Base-by-base conservation (phyloP, 1,140 invertebrate species). In the Drosophila nigrodunni region DNA sequence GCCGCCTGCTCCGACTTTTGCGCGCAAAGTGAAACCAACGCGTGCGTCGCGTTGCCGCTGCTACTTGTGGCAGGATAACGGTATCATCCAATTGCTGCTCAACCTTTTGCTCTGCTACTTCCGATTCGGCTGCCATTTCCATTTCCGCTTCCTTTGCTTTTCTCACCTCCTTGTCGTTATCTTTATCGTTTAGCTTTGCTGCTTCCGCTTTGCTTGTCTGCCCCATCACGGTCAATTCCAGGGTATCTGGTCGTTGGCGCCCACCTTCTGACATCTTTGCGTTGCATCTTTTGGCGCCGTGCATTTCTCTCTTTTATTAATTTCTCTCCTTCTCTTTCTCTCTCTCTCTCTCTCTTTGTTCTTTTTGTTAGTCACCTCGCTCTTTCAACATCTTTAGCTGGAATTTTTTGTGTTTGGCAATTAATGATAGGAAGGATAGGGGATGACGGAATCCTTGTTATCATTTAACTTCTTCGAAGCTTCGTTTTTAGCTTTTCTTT, bases 161-260 rank as follows among this genome's bases (percentile, higher is more conserved):
- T 0, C 7, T 18, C 35, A 10, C 2, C 2, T 34, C 61, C 7
- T 25, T 34, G 6, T 43, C 11, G 10, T 49, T 35, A 9, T 60
- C 47, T 10, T 47, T 49, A 13, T 30, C 25, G 25, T 30, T 30
- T 5, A 4, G 13, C 13, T 11, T 35, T 41, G n/a, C 13, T 8
- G 21, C n/a, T 52, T 25, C 13, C 8, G 39, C 30, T 74, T 10
- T 13, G n/a, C 30, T 39, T 64, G 25, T 30, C 25, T 73, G 21
- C 7, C 43, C 81, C 35, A 92, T 68, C 50, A 90, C 90, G 7
- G 80, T 72, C 74, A 92, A 55, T 59, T 91, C 90, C 70, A 92
- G 59, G 4, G 81, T 91, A 54, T 92, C 90, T 11, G 90, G 90
- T 50, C 90, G 82, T 54, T 80, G 90, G 41, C 86, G 86, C 44